A percentile compares a stretch with the other conserved stretches of the same genome.
phyloP scores from a whole-genome alignment of 2,888 invertebrate species.

The Protodeltote pygarga region DNA sequence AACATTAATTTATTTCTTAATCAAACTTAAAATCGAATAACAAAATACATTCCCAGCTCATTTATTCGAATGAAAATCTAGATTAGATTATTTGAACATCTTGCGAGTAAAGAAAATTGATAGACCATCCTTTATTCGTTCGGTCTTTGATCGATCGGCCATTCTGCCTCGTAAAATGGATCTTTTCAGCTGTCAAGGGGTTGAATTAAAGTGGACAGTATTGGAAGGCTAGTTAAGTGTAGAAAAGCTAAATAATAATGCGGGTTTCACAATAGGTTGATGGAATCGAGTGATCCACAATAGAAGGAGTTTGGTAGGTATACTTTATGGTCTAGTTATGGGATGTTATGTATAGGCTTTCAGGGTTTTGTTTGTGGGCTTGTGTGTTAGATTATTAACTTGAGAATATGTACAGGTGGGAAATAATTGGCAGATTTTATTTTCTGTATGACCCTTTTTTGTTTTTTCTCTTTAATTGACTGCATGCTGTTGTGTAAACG shows the following conservation, averaged over 20 bases:
- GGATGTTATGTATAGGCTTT: constrained; percentile 31
- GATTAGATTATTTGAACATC: constrained; percentile 33
- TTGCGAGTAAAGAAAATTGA: constrained; percentile 42
- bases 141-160: constrained; percentile 59
- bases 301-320: constrained; percentile 54
- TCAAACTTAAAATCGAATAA: background rate
- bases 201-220: constrained; percentile 65
- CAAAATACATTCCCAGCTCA: constrained; percentile 11
- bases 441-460: too few relatives aligned
- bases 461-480: too few relatives aligned
- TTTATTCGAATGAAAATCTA: constrained; percentile 34
- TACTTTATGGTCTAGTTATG: constrained; percentile 46
- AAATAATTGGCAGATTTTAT: too few relatives aligned
- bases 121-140: constrained; percentile 44
- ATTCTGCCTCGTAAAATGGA: constrained; percentile 58
- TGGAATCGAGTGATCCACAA: constrained; percentile 69
- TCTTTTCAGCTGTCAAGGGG: constrained; percentile 70
- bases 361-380: constrained; percentile 32
- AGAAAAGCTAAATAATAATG: constrained; percentile 67
- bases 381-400: too few relatives aligned
- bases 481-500: too few relatives aligned
- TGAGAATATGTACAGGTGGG: too few relatives aligned
- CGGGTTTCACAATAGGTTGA: constrained; percentile 63
- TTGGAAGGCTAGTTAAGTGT: constrained; percentile 55
- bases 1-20: constrained; percentile 30